These are phyloP conservation scores for Psilanteris sp. DNA, from an alignment of 1,140 invertebrate species.

Conservation along the genomic window DNA sequence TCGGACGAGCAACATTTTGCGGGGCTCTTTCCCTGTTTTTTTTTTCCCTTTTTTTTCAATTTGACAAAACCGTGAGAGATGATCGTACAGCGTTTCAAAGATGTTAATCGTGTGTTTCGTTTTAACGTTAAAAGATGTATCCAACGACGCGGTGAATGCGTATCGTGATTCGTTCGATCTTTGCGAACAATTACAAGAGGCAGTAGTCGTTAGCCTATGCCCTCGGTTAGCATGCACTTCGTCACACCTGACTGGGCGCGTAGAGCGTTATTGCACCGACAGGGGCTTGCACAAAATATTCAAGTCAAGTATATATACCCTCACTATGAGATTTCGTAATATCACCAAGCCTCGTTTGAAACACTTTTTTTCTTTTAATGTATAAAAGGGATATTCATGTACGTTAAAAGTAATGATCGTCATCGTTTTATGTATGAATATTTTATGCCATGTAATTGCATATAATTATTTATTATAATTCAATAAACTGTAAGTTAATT, in stretches of 20 bases:
- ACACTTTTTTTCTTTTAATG: not conserved
- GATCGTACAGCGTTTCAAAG: constrained; percentile 11
- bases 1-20: constrained; percentile 9
- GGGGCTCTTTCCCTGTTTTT: no score
- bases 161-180: constrained; percentile 71
- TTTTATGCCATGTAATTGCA: no score
- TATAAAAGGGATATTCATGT: not conserved
- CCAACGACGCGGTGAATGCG: constrained; percentile 48
- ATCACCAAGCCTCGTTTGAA: constrained; percentile 28
- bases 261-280: constrained; percentile 61
- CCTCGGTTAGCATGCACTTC: constrained; percentile 75
- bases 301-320: constrained; percentile 54
- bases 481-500: no score
- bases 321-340: constrained; percentile 61
- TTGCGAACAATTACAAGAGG: constrained; percentile 75
- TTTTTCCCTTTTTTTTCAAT: no score
- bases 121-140: constrained; percentile 56
- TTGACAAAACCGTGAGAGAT: constrained; percentile 48
- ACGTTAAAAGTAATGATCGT: no score
- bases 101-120: constrained; percentile 41
- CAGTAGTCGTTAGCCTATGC: constrained; percentile 78
- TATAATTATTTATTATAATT: no score
- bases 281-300: constrained; percentile 56
- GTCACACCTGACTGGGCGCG: constrained; percentile 76
- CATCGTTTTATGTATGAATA: no score